phyloP scores from a whole-genome alignment of 2,888 invertebrate species.

The Buathra laborator region DNA sequence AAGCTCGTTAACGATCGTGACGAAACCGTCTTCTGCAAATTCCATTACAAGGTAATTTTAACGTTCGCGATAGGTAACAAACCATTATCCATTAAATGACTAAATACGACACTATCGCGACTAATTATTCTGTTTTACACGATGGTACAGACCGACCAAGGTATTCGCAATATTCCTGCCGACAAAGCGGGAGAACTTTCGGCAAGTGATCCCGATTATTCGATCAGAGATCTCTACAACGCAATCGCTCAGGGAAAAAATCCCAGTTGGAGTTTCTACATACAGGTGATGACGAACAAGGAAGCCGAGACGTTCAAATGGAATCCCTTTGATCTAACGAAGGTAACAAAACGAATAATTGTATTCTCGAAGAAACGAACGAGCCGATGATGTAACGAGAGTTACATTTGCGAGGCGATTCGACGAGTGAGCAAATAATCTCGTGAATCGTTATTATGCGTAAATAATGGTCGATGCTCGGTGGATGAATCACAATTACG shows the following conservation, averaged over 20 bases:
- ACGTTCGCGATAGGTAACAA: not conserved
- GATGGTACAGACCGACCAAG: conserved; percentile 91
- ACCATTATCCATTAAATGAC: not conserved
- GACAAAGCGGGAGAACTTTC: conserved; percentile 91
- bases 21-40: conserved; percentile 94
- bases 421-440: too few species aligned
- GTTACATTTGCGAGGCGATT: too few species aligned
- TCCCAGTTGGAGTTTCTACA: conserved; percentile 93
- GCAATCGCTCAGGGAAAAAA: conserved; percentile 91
- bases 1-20: conserved; percentile 93
- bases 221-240: conserved; percentile 95
- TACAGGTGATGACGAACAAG: conserved; percentile 96
- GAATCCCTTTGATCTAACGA: conserved; percentile 98
- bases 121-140: not conserved
- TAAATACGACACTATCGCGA: not conserved
- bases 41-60: conserved; percentile 91
- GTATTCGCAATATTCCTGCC: conserved; percentile 92
- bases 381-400: too few species aligned
- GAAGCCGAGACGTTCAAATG: conserved; percentile 92
- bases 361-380: too few species aligned
- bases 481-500: not conserved
- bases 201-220: conserved; percentile 94
- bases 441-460: too few species aligned
- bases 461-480: too few species aligned
- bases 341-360: conserved; percentile 85